Percentiles rank a stretch among this genome's conserved stretches.
Evolutionary conservation across 2,888 invertebrate species (phyloP).

Genomic region (Caenorhabditis sp.): DNA sequence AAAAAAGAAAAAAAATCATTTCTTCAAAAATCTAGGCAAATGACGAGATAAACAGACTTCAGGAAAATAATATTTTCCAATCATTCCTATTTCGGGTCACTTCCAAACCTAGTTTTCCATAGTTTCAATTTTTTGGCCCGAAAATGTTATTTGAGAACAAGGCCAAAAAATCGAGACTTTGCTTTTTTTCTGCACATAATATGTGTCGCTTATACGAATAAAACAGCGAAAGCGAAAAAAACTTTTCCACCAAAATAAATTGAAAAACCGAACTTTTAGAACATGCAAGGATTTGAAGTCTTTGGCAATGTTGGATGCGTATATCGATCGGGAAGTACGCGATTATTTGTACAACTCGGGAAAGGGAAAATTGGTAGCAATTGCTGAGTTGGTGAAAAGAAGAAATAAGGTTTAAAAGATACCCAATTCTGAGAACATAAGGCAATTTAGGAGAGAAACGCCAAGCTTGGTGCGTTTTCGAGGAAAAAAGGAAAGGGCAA

Average conservation of each 20-base stretch:
- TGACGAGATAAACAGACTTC: too few relatives aligned
- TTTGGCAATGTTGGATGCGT: constrained; percentile 38
- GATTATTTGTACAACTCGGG: constrained; percentile 92
- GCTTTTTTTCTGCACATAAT: too few relatives aligned
- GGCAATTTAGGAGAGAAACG: constrained; percentile 76
- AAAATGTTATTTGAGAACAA: too few relatives aligned
- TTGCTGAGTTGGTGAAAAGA: constrained; percentile 84
- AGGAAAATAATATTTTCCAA: too few relatives aligned
- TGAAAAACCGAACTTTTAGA: too few relatives aligned
- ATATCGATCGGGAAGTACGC: constrained; percentile 76
- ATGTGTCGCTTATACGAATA: too few relatives aligned
- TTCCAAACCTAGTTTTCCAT: too few relatives aligned
- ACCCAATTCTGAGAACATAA: constrained; percentile 74
- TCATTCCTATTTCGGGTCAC: too few relatives aligned
- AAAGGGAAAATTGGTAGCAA: constrained; percentile 86
- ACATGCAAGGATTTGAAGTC: constrained; percentile 31
- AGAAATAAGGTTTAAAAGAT: constrained; percentile 78
- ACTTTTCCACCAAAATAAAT: neutral
- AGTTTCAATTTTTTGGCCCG: too few relatives aligned
- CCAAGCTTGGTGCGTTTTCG: constrained; percentile 53
- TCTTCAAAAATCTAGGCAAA: too few relatives aligned
- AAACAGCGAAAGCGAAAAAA: neutral
- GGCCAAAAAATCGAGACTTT: too few relatives aligned
- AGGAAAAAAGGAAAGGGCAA: constrained; percentile 64
- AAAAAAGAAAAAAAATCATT: neutral